Base-by-base conservation (phyloP, 30 jellyfish, hydroid and myxozoan species). In the Morbakka virulenta region DNA sequence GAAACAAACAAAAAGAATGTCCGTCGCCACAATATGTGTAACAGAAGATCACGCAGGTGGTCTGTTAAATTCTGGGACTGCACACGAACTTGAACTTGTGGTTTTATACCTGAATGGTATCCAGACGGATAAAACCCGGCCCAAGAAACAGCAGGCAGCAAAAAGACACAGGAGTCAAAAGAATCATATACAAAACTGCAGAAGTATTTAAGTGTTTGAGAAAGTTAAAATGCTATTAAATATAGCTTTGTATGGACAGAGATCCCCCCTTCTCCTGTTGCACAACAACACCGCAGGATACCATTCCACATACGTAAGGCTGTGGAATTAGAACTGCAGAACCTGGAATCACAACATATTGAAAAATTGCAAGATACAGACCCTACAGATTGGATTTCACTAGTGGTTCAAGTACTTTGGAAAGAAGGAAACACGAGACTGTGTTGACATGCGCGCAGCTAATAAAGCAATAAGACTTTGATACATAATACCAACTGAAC, bases 11-110 rank as follows among this genome's bases (percentile, higher is more conserved):
- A n/a, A n/a, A n/a, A n/a, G n/a, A n/a, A n/a, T n/a, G n/a, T n/a
- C n/a, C n/a, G n/a, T n/a, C n/a, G n/a, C n/a, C n/a, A n/a, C n/a
- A n/a, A n/a, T n/a, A n/a, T n/a, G n/a, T n/a, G n/a, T n/a, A n/a
- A n/a, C n/a, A n/a, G n/a, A n/a, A n/a, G n/a, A 78, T 11, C 74
- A 78, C 64, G 89, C 81, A 33, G 89, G 89, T 13, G 64, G 89
- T 48, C 29, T 78, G 36, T 81, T 78, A 21, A 64, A 72, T 52
- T 31, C 89, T 3, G 26, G n/a, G 23, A 66, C 89, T 12, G 81
- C 81, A 25, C 81, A 78, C 65, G 81, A 63, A 6, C 26, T 36
- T 36, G 87, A 51, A 67, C 41, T 65, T 21, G 72, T 64, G 35
- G 26, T 81, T 26, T 24, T 41, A 31, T 17, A 35, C 48, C 0